Percentiles rank a stretch among this genome's conserved stretches.
These are phyloP conservation scores for Siderastrea radians DNA, from an alignment of 92 coral and sea anemone species.

Conservation along the genomic window DNA sequence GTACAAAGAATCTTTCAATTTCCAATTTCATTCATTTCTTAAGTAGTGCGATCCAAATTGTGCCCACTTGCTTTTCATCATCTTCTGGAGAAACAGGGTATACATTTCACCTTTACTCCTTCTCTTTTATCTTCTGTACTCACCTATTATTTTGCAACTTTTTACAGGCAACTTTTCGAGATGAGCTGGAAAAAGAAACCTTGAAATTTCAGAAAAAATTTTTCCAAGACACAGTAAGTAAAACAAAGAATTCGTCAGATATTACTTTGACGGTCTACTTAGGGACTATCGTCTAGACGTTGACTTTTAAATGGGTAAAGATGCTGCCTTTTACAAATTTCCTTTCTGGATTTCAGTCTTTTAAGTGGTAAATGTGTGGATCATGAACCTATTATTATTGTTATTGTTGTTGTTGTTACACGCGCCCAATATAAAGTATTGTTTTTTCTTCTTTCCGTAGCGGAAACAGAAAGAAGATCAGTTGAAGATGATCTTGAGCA, in stretches of 20 bases:
- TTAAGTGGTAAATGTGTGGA: neutral
- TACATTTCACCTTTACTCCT: neutral
- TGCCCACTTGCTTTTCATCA: neutral
- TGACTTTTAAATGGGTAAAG: no score
- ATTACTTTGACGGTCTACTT: neutral
- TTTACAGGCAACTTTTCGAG: slow-evolving; percentile 20
- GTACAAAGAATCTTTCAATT: no score
- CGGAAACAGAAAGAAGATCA: slow-evolving; percentile 44
- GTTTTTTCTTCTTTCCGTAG: slow-evolving; percentile 4
- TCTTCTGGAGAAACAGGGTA: neutral
- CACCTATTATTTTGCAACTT: neutral
- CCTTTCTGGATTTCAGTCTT: neutral
- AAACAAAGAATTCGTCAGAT: neutral
- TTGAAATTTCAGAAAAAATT: slow-evolving; percentile 33
- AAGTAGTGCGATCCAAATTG: no score
- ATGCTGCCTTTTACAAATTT: no score
- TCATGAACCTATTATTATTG: neutral
- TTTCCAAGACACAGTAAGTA: slow-evolving; percentile 42
- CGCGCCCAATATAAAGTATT: no score
- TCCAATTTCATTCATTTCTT: neutral
- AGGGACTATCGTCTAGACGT: neutral
- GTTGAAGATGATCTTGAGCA: slow-evolving; percentile 41
- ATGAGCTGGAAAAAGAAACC: slow-evolving; percentile 50
- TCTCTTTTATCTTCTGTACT: neutral
- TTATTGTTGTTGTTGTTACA: no score